Evolutionary conservation across 1,140 invertebrate species (phyloP).

Genomic region (Drosophila saltans): DNA sequence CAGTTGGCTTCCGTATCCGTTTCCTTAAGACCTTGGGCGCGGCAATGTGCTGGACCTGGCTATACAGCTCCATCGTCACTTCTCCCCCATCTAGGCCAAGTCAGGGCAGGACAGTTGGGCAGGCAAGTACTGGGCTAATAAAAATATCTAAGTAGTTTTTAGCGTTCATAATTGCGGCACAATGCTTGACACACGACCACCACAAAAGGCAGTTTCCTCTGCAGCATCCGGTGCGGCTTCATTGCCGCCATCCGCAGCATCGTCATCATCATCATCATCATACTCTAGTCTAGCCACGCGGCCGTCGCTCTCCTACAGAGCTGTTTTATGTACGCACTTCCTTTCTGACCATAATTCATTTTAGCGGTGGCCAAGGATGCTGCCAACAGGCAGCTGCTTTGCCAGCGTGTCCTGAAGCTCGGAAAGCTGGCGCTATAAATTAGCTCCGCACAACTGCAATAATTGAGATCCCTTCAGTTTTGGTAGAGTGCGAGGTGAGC

Average conservation of each 20-base stretch:
- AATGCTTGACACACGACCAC: conserved; percentile 82
- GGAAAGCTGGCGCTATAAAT: conserved; percentile 38
- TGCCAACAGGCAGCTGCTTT: conserved; percentile 42
- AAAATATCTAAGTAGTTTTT: conserved; percentile 81
- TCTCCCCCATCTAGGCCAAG: neutral
- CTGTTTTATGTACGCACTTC: conserved; percentile 65
- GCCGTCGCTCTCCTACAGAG: conserved; percentile 31
- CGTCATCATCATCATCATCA: conserved; percentile 23
- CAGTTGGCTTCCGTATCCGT: conserved; percentile 58
- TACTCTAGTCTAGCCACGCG: conserved; percentile 35
- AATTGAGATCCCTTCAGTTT: conserved; percentile 15
- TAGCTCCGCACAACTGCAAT: conserved; percentile 34
- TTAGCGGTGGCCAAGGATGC: conserved; percentile 33
- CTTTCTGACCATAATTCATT: conserved; percentile 61
- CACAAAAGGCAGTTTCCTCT: conserved; percentile 72
- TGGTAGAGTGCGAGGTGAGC: conserved; percentile 20
- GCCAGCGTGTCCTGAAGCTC: conserved; percentile 5
- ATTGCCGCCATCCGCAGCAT: conserved; percentile 37
- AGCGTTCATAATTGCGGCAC: conserved; percentile 80
- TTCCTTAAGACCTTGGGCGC: conserved; percentile 35
- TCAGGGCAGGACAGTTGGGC: neutral
- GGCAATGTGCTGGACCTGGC: conserved; percentile 11
- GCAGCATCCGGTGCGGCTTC: conserved; percentile 58
- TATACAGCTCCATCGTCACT: conserved; percentile 9
- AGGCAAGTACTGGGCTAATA: conserved; percentile 57